These are phyloP conservation scores for Colossoma macropomum DNA, from an alignment of 2,113 vertebrate genomes.

Conservation along the genomic window DNA sequence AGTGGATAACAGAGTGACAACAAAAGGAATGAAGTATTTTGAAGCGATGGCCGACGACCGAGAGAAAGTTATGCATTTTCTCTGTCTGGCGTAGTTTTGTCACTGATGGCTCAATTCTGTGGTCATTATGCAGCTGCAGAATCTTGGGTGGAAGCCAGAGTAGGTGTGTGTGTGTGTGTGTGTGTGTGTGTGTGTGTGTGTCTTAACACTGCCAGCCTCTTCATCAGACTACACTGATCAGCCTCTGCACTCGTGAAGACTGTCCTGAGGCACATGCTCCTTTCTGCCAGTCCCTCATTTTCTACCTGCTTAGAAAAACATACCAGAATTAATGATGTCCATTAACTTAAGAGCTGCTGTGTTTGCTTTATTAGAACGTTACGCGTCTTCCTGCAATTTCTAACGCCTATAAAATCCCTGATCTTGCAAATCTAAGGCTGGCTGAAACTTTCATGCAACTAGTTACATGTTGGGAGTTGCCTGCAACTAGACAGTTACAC, in stretches of 20 bases:
- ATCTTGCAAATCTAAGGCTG: conserved; percentile 36
- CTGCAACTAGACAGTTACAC: no score
- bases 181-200: conserved; percentile 5
- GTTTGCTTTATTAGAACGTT: conserved; percentile 54
- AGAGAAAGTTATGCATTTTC: background rate
- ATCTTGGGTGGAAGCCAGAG: conserved; percentile 24
- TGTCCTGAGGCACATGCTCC: background rate
- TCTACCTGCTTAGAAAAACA: conserved; percentile 14
- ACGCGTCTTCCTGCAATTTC: conserved; percentile 31
- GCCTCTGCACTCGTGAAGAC: background rate
- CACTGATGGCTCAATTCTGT: background rate
- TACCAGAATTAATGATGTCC: conserved; percentile 8
- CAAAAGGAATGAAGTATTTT: conserved; percentile 21
- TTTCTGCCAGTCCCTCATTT: background rate
- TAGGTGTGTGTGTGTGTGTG: background rate
- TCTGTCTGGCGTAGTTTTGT: conserved; percentile 3
- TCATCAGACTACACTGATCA: conserved; percentile 31
- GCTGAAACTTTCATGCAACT: no score
- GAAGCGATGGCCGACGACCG: background rate
- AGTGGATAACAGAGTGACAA: conserved; percentile 20
- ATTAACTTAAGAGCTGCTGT: conserved; percentile 28
- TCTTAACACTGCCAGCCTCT: background rate
- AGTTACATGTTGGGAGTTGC: no score
- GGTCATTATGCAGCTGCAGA: conserved; percentile 21
- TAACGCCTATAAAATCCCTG: conserved; percentile 37